Base-by-base conservation (phyloP, 1,140 invertebrate genomes). In the Drosophila ambigua region DNA sequence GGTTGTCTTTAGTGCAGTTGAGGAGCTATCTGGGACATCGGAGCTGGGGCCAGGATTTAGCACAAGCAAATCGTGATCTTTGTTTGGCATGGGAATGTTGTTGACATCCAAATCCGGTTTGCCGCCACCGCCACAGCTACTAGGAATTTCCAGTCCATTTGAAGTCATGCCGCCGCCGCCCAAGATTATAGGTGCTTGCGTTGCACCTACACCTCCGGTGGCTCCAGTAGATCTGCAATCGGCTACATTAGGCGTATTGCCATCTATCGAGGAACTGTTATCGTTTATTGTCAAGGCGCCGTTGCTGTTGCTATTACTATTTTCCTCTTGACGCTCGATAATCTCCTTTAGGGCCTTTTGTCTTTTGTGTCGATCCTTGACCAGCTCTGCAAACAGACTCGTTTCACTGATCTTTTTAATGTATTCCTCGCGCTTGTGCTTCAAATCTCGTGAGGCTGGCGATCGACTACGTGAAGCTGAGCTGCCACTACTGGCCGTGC, bases 311-410 rank as follows among this genome's bases (percentile, higher is more conserved):
- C 84, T 91, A 44, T 90, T 91, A 72, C 85, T 90, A 35, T 93
- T 93, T 68, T 94, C 93, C 54, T 95, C 94, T 61, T 95, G 92
- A 20, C 95, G 93, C 89, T 94, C 95, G 88, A 96, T 77, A 48
- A 84, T 90, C 46, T 90, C 90, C 51, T 91, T 95, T 23, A 94
- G 92, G 13, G 95, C 96, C 77, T 96, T 93, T 72, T 96, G 95
- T 3, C 96, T 92, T 92, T 96, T 97, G 65, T 96, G 96, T 66
- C 95, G 95, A 79, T 96, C 95, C 81, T 97, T 97, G 0, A 97
- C 96, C 15, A 98, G 93, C 91, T 98, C 96, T 2, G 97, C 97
- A 91, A 98, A 98, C 1, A 97, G 92, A 91, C 96, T 97, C 2
- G 96, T 97, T 73, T 97, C 96, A 55, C 94, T 95, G 68, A 97